Evolutionary conservation across 2,888 invertebrate genomes (phyloP), one percentile per base, ranked within the genome.

Genomic region (Diachrysia chrysitis): DNA sequence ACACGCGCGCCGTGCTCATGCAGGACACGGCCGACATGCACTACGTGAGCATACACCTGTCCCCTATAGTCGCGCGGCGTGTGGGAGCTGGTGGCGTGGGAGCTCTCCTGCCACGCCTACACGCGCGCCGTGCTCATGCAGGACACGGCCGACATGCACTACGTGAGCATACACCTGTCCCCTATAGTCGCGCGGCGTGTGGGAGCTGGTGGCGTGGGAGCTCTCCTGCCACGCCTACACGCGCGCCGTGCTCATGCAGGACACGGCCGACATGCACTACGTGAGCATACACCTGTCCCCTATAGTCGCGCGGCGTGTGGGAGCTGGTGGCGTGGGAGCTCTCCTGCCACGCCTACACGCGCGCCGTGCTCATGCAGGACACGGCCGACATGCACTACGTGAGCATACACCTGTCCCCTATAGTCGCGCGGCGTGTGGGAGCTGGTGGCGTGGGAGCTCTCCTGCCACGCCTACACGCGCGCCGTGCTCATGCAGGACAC

Each of bases 1-100:
- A 42, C 42, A 42, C 42, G 16, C 42, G 42, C 16, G 42, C 42
- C 58, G 60, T 55, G 42, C 61, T 55, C 29, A 17, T 53, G 61
- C 37, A 61, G 53, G 37, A 61, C 23, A 6, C 14, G 29, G 60
- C 63, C 14, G 42, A 42, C 42, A 42, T 16, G 16, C n/a, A 42
- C 16, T n/a, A 42, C 42, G 42, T 42, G 16, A 42, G 42, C 16
- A n/a, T 2, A 4, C 3, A n/a, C n/a, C n/a, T n/a, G n/a, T n/a
- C n/a, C n/a, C n/a, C n/a, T n/a, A n/a, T n/a, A n/a, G n/a, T n/a
- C 42, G 42, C 42, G 42, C 42, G 14, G 16, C 16, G 42, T 42
- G 42, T 42, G 42, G 42, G 42, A 42, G 42, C 42, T 42, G 42
- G 42, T 42, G 42, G 42, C 42, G 42, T 42, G 42, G 42, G 42